Base-by-base conservation (phyloP, 2,113 vertebrate genomes). In the Sorex fumeus region DNA sequence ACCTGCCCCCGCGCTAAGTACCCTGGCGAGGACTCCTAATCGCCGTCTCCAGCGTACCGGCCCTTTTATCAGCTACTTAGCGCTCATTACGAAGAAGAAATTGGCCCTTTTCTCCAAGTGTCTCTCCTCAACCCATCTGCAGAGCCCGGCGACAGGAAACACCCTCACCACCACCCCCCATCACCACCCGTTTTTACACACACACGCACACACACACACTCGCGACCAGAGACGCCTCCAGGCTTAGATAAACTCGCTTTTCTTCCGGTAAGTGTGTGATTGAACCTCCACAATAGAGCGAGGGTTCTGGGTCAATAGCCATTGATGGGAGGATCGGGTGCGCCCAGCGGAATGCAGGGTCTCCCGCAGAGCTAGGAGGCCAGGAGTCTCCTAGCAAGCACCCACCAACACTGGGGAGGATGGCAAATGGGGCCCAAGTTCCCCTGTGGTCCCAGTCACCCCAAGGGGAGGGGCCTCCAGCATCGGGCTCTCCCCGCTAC, bases 1-100 rank as follows among this genome's bases (percentile, higher is more conserved):
- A 97, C 97, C 97, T 97, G 97, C 97, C 96, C 45, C 40, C 36
- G 90, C 79, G 69, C 94, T 88, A 95, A 97, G 95, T 95, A 97
- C 95, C 96, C 97, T 92, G 94, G 95, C 88, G 64, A 88, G 74
- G 67, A 34, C 86, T 81, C 92, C 92, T 8, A 78, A 93, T 76
- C 57, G 92, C 71, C 96, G 69, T 90, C 95, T 93, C 91, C 80
- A 93, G 94, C 95, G 96, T 87, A 96, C 96, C 92, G 96, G 92
- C 43, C 90, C 67, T 88, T 95, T 96, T 91, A 82, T 93, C 94
- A 96, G 91, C 32, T 74, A 93, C 94, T 96, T 92, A 32, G 70
- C 87, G 91, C 96, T 92, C 97, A 95, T 97, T 97, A 95, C 94
- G 88, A 7, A 60, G 69, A 94, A 76, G 94, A 91, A 87, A 93